Evolutionary conservation across 2,113 vertebrate species (phyloP).

Genomic region (Coptodon bakossiorum): DNA sequence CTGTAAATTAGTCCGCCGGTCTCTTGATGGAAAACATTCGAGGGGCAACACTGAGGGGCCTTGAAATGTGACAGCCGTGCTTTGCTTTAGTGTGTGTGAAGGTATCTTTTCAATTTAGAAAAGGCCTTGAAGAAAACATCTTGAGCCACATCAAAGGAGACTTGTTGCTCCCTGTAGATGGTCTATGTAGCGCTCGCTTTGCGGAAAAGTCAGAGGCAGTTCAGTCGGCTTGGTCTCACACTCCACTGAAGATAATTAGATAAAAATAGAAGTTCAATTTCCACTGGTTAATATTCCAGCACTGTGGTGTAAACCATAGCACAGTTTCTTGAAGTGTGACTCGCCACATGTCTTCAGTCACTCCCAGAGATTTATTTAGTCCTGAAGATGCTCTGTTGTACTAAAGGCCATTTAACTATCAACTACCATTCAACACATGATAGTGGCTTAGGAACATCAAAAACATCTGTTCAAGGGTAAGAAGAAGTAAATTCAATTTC

Average conservation of each 20-base stretch:
- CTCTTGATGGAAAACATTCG: slow-evolving; percentile 61
- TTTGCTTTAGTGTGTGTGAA: background rate
- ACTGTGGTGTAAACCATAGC: background rate
- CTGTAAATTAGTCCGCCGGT: slow-evolving; percentile 52
- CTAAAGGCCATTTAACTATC: background rate
- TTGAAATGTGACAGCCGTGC: slow-evolving; percentile 15
- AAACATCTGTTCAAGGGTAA: background rate
- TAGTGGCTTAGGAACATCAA: background rate
- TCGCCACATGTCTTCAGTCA: background rate
- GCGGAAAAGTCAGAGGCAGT: slow-evolving; percentile 1
- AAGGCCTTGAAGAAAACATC: slow-evolving; percentile 17
- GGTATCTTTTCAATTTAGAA: slow-evolving; percentile 43
- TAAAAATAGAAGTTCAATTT: slow-evolving; percentile 50
- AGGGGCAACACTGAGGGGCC: slow-evolving; percentile 9
- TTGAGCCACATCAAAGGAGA: slow-evolving; percentile 11
- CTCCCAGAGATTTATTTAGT: background rate
- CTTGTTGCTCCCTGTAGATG: slow-evolving; percentile 35
- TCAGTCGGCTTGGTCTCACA: slow-evolving; percentile 1
- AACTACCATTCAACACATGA: background rate
- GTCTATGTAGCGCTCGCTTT: background rate
- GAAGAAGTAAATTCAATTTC: background rate
- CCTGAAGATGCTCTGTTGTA: background rate
- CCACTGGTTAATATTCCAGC: slow-evolving; percentile 10
- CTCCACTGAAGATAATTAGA: slow-evolving; percentile 32
- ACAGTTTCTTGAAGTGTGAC: background rate